A percentile compares a stretch with the other conserved stretches of the same genome.
Evolutionary conservation across 2,888 invertebrate genomes (phyloP).

Genomic region (Hofmannophila pseudospretella): DNA sequence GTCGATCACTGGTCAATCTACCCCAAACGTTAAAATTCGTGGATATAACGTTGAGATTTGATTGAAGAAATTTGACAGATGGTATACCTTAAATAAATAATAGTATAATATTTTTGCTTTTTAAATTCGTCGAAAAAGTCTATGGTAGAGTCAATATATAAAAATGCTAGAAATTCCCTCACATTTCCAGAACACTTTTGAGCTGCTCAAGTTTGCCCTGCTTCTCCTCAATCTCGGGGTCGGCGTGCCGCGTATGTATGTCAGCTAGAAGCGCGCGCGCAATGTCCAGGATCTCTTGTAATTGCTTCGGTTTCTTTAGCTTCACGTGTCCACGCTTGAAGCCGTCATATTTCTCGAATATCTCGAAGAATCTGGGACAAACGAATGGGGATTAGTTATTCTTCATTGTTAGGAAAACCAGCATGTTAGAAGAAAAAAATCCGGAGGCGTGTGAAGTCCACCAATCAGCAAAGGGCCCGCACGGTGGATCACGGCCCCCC

Average conservation of each 20-base stretch:
- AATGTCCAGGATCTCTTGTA: constrained; percentile 98
- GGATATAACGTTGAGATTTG: too few relatives aligned
- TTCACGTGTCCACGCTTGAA: constrained; percentile 97
- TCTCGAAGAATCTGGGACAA: constrained; percentile 92
- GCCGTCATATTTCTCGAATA: constrained; percentile 98
- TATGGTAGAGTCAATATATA: too few relatives aligned
- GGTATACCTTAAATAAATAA: too few relatives aligned
- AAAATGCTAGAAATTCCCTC: too few relatives aligned
- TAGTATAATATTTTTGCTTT: too few relatives aligned
- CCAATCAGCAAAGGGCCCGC: too few relatives aligned
- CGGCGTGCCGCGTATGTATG: constrained; percentile 91
- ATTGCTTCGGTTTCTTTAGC: constrained; percentile 96
- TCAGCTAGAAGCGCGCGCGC: constrained; percentile 93
- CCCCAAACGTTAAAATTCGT: too few relatives aligned
- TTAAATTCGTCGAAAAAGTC: too few relatives aligned
- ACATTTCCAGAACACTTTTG: constrained; percentile 99
- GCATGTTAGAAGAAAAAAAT: background rate
- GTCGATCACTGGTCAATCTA: too few relatives aligned
- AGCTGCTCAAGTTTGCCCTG: constrained; percentile 98
- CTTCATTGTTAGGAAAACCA: background rate
- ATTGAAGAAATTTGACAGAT: too few relatives aligned
- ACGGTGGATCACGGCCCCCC: too few relatives aligned
- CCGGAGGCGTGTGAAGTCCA: too few relatives aligned
- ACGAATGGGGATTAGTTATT: constrained; percentile 2
- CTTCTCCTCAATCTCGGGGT: constrained; percentile 97